Evolutionary conservation across 1,140 invertebrate genomes (phyloP).

Genomic region (Drosophila dunni): DNA sequence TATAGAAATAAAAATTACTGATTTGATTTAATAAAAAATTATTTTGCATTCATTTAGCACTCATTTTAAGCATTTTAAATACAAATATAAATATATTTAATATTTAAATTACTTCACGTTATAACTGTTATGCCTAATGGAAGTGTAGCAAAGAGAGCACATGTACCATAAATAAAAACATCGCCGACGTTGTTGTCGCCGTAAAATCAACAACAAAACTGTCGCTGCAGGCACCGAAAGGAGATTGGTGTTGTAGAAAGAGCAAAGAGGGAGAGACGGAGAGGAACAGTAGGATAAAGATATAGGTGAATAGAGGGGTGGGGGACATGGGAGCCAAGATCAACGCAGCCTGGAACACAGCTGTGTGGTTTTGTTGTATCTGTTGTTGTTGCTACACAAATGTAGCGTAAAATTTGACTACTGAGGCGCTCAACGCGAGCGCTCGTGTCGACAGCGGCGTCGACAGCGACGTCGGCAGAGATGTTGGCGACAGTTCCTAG

Average conservation of each 20-base stretch:
- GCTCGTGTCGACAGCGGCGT: conserved; percentile 4
- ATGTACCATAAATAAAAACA: conserved; percentile 39
- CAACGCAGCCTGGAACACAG: conserved; percentile 24
- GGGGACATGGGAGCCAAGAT: conserved; percentile 16
- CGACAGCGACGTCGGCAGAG: conserved; percentile 15
- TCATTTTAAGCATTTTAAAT: not conserved
- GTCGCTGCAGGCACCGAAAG: conserved; percentile 8
- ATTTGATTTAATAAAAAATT: no score
- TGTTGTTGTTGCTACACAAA: conserved; percentile 25
- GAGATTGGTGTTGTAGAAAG: not conserved
- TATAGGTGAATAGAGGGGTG: not conserved
- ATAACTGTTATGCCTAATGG: not conserved
- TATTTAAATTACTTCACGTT: not conserved
- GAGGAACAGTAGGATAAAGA: conserved; percentile 8
- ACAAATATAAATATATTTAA: not conserved
- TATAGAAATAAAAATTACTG: no score
- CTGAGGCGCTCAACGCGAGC: conserved; percentile 16
- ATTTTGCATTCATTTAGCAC: not conserved
- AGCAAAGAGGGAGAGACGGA: not conserved
- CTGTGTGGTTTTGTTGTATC: conserved; percentile 16
- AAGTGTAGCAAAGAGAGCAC: conserved; percentile 2
- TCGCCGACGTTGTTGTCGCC: conserved; percentile 11
- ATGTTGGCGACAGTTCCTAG: conserved; percentile 49
- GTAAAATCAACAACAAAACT: conserved; percentile 20
- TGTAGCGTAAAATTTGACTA: conserved; percentile 53